Conservation (phyloP, 2,113 vertebrate species). For the Psephotus haematonotus region DNA sequence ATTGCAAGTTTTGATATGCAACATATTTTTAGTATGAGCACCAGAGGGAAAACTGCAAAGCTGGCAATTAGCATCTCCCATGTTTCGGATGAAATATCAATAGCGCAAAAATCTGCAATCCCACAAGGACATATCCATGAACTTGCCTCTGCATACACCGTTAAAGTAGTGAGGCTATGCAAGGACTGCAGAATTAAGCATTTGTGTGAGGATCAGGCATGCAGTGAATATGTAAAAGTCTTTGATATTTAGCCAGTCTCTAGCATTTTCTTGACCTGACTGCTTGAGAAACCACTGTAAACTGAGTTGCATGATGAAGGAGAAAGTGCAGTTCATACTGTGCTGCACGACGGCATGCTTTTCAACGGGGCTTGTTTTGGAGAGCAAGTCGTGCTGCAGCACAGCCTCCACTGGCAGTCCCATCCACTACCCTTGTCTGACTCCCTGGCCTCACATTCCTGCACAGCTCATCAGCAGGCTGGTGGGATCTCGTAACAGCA, state of each 20-base stretch:
- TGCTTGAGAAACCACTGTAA: background rate
- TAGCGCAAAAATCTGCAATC: background rate
- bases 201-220: background rate
- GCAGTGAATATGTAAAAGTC: background rate
- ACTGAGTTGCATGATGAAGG: background rate
- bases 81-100: conserved; percentile 39
- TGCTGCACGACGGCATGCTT: background rate
- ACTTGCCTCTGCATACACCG: background rate
- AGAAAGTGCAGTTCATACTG: background rate
- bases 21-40: background rate
- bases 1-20: background rate
- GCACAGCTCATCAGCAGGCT: background rate
- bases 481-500: background rate
- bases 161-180: background rate
- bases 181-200: background rate
- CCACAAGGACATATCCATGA: background rate
- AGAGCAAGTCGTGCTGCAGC: background rate
- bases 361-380: background rate
- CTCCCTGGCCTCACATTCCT: background rate
- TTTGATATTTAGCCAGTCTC: background rate
- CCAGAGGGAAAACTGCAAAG: background rate
- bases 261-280: background rate
- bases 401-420: background rate
- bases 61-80: background rate
- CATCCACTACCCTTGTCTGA: background rate